A percentile compares a stretch with the other conserved stretches of the same genome.
These are phyloP conservation scores for Diacarnus erythraeanus DNA, from an alignment of 37 sponge, comb jelly and placozoan genomes.

Conservation along the genomic window DNA sequence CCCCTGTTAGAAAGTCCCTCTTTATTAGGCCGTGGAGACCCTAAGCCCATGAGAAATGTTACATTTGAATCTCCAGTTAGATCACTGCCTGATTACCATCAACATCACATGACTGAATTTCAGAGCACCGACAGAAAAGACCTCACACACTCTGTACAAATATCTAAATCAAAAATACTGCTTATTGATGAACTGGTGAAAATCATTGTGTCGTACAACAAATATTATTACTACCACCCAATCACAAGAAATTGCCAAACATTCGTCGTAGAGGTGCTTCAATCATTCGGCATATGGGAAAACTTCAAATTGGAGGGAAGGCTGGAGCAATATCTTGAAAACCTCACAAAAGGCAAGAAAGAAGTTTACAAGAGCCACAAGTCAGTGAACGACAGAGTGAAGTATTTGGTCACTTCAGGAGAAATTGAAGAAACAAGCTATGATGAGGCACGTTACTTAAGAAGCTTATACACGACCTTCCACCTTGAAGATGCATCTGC, in stretches of 20 bases:
- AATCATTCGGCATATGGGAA: neutral
- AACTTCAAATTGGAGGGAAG: neutral
- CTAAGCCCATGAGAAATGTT: no score
- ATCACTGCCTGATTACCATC: neutral
- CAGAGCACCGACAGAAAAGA: neutral
- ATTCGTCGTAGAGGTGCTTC: conserved; percentile 6
- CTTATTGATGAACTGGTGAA: neutral
- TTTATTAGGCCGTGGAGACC: no score
- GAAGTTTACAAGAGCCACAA: conserved; percentile 4
- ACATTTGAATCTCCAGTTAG: neutral
- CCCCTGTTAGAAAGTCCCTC: neutral
- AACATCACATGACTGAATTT: neutral
- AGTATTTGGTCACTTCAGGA: neutral
- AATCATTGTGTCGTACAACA: conserved; percentile 10
- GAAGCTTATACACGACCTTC: neutral
- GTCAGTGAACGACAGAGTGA: conserved; percentile 7
- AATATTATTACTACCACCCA: conserved; percentile 4
- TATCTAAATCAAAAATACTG: neutral
- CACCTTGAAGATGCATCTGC: neutral
- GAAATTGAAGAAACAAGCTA: neutral
- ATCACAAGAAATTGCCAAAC: conserved; percentile 18
- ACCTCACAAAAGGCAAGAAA: neutral
- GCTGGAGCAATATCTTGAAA: neutral
- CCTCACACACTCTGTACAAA: neutral
- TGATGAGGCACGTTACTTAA: neutral